These are phyloP conservation scores for Neodiprion virginianus DNA, from an alignment of 1,140 invertebrate genomes.

Conservation along the genomic window DNA sequence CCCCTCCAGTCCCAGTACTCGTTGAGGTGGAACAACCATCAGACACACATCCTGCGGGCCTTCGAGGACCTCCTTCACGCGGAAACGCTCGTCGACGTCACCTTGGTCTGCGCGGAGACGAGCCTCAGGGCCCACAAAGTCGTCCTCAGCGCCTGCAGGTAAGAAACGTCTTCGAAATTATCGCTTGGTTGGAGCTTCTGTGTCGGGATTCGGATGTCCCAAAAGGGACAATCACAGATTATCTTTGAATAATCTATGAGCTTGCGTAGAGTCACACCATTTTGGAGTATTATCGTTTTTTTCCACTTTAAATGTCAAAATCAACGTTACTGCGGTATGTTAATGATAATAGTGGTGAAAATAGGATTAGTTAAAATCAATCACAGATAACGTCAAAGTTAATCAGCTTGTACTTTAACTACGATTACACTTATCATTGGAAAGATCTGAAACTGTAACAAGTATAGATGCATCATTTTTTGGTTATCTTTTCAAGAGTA, in stretches of 20 bases:
- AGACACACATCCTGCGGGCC: constrained; percentile 81
- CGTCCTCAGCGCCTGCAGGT: constrained; percentile 85
- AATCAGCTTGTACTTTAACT: too few species aligned
- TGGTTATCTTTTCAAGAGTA: too few species aligned
- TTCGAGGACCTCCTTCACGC: constrained; percentile 85
- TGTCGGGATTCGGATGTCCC: not conserved
- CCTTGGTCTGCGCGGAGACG: constrained; percentile 84
- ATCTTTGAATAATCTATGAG: not conserved
- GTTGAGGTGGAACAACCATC: constrained; percentile 92
- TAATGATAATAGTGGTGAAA: too few species aligned
- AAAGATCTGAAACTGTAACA: too few species aligned
- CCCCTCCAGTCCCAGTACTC: constrained; percentile 82
- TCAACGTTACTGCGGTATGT: too few species aligned
- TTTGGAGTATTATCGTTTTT: not conserved
- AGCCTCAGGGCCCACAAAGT: constrained; percentile 88
- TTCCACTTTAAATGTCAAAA: not conserved
- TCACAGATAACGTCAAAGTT: too few species aligned
- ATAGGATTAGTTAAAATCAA: too few species aligned
- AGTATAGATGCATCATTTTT: too few species aligned
- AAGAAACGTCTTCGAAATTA: constrained; percentile 23
- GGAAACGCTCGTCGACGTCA: constrained; percentile 87
- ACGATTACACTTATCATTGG: too few species aligned
- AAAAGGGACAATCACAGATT: too few species aligned
- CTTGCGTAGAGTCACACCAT: constrained; percentile 10
- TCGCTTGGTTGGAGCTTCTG: not conserved